Evolutionary conservation across 2,797 vertebrate species (phyloP).

Genomic region (Eutrigla gurnardus): DNA sequence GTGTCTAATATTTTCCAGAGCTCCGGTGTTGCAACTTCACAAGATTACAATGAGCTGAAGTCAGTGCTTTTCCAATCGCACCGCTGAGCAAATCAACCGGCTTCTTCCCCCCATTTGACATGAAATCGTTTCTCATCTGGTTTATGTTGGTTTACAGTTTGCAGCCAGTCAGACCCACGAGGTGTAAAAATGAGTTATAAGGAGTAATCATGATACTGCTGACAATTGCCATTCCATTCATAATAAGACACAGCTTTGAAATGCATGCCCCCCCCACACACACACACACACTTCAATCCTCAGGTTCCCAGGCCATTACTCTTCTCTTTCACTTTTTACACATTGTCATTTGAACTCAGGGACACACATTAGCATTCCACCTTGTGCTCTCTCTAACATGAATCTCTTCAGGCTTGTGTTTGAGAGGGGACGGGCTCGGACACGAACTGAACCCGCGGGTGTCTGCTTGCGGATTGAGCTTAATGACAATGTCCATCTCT

Average conservation of each 20-base stretch:
- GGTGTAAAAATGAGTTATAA: slow-evolving; percentile 38
- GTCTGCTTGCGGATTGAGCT: slow-evolving; percentile 18
- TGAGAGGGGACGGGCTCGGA: slow-evolving; percentile 38
- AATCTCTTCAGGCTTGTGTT: slow-evolving; percentile 40
- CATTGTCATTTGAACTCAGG: slow-evolving; percentile 53
- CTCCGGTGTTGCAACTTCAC: background rate
- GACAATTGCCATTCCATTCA: slow-evolving; percentile 21
- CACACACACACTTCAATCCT: background rate
- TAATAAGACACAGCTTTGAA: slow-evolving; percentile 28
- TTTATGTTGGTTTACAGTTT: slow-evolving; percentile 20
- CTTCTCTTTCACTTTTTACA: slow-evolving; percentile 8
- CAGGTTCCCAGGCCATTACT: background rate
- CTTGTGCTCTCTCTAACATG: slow-evolving; percentile 33
- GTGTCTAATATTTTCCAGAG: slow-evolving; percentile 34
- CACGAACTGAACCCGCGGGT: slow-evolving; percentile 49
- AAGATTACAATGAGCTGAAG: slow-evolving; percentile 30
- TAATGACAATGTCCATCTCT: background rate
- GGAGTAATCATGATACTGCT: slow-evolving; percentile 11
- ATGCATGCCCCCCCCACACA: slow-evolving; percentile 4
- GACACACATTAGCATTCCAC: slow-evolving; percentile 44
- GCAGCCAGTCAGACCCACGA: slow-evolving; percentile 1
- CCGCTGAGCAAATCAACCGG: background rate
- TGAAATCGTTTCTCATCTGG: slow-evolving; percentile 29
- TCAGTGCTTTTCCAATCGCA: slow-evolving; percentile 12
- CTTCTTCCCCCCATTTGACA: slow-evolving; percentile 7